Conservation (phyloP, 2,797 vertebrate species). For the Periophthalmus magnuspinnatus region DNA sequence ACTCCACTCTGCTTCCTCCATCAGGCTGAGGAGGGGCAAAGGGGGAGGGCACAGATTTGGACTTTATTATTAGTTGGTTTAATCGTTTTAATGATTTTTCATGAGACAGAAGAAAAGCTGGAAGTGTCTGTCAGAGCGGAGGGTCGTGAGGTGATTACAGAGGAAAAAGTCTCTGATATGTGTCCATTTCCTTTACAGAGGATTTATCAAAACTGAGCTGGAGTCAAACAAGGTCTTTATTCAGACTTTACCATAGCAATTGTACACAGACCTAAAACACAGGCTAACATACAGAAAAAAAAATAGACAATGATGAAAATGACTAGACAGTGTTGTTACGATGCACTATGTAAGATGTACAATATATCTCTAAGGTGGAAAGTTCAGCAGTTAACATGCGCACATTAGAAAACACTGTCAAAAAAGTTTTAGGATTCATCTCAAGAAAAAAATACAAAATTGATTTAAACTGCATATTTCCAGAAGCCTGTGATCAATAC, state of each 20-base stretch:
- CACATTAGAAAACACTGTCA: no score
- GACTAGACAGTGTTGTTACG: no score
- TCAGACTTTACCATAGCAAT: not conserved
- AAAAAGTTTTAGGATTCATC: no score
- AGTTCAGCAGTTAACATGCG: no score
- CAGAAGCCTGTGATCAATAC: no score
- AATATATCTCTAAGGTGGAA: no score
- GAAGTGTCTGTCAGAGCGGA: not conserved
- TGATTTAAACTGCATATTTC: no score
- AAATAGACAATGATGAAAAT: no score
- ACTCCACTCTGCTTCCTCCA: not conserved
- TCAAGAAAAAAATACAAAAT: no score
- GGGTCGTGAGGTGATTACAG: not conserved
- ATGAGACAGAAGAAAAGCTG: not conserved
- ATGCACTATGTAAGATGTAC: no score
- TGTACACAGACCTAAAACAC: no score
- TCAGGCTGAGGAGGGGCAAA: conserved; percentile 9
- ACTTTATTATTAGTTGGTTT: not conserved
- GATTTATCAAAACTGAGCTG: not conserved
- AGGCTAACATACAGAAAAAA: no score
- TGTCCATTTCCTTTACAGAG: not conserved
- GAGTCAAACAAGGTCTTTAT: not conserved
- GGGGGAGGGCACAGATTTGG: conserved; percentile 2
- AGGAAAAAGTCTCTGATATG: not conserved
- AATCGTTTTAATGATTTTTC: not conserved